These are phyloP conservation scores for Arctia plantaginis DNA, from an alignment of 2,888 invertebrate genomes.

Conservation along the genomic window DNA sequence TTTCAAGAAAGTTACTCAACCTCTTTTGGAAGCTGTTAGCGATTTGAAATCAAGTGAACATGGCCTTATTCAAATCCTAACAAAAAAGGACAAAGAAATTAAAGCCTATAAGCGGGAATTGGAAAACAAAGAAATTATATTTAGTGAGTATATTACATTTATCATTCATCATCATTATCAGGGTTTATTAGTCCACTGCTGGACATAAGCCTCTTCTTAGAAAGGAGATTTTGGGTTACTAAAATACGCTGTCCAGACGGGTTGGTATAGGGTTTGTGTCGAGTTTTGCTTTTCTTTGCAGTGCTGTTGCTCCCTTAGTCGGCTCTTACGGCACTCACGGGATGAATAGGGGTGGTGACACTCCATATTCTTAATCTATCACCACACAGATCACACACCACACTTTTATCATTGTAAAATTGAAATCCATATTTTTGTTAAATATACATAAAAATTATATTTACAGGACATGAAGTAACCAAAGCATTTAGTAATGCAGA, in stretches of 20 bases:
- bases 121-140: slow-evolving; percentile 14
- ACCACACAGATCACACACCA: no score
- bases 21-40: slow-evolving; percentile 72
- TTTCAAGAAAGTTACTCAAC: slow-evolving; percentile 67
- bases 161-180: neutral
- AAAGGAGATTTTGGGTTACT: no score
- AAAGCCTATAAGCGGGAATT: slow-evolving; percentile 80
- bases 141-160: slow-evolving; percentile 8
- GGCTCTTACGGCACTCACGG: no score
- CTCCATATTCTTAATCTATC: no score
- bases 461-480: slow-evolving; percentile 67
- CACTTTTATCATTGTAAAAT: no score
- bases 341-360: no score
- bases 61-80: slow-evolving; percentile 72
- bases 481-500: slow-evolving; percentile 61
- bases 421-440: neutral
- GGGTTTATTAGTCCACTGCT: no score
- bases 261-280: no score
- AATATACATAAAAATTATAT: neutral
- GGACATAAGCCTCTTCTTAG: no score
- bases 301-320: no score
- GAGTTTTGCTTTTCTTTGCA: no score
- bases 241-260: no score
- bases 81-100: slow-evolving; percentile 86
- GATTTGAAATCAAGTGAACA: slow-evolving; percentile 78